Base-by-base conservation (phyloP, 2,888 invertebrate genomes). In the Lordiphosa andalusiaca region DNA sequence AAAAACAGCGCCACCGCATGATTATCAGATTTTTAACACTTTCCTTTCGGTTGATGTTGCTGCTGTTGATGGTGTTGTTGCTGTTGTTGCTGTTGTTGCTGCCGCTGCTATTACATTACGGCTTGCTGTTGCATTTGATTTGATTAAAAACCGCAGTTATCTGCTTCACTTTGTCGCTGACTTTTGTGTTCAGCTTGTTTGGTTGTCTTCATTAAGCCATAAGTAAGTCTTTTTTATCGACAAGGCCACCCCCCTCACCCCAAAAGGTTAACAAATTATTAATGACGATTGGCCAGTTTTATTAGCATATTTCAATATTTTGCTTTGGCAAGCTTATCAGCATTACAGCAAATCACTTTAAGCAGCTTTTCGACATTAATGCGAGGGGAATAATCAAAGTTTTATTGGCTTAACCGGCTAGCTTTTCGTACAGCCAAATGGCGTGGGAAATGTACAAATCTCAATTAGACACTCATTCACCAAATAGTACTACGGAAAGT, bases 11-110 rank as follows among this genome's bases (percentile, higher is more conserved):
- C 80, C 85, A 80, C 80, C 85, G 83, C 80, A 80, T 84, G 75
- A 84, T 84, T 84, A 80, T 80, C 80, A 73, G 80, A 75, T 80
- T 80, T 84, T 80, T 71, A 84, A 80, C 80, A 80, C 80, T 80
- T 80, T 80, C 85, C 85, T 67, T 82, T 83, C 48, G 76, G 57
- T 70, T 63, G 53, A 54, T 25, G 44, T 38, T 36, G 53, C 9
- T 25, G 48, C 37, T 64, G 60, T 38, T 19, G 23, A 6, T 25
- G 23, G 0, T 23, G 23, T 0, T 36, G 53, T 10, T 25, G 48
- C 37, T 64, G 60, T 38, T 19, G 23, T 25, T 25, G 23, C 1
- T 23, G 23, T 0, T 36, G 48, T 36, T 38, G 48, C 19, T 35
- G 37, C 39, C 52, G 42, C 49, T 49, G 52, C 48, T 60, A 64